Percentiles rank a stretch among this genome's conserved stretches.
phyloP scores from a whole-genome alignment of 30 jellyfish, hydroid and myxozoan genomes.

The Catostylus mosaicus region DNA sequence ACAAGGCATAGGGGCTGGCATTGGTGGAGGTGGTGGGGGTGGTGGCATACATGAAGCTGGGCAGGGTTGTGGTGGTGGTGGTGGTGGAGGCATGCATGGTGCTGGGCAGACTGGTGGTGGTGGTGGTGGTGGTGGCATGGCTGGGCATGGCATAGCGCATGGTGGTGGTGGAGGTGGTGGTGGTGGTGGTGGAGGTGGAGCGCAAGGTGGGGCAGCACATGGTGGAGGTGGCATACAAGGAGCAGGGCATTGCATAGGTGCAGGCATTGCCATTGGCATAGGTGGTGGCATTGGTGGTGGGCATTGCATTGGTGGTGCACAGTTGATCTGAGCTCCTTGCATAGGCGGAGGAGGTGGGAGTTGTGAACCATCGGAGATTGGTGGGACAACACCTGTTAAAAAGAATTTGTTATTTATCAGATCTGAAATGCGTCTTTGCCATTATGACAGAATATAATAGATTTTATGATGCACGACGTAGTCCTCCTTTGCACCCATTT shows the following conservation, averaged over 20 bases:
- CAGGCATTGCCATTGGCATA: slow-evolving; percentile 65
- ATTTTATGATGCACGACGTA: slow-evolving; percentile 2
- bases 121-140: slow-evolving; percentile 95
- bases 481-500: slow-evolving; percentile 28
- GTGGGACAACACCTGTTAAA: slow-evolving; percentile 65
- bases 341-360: slow-evolving; percentile 68
- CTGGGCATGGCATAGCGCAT: slow-evolving; percentile 77
- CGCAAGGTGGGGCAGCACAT: slow-evolving; percentile 71
- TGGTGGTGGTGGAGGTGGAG: slow-evolving; percentile 82
- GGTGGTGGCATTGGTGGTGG: slow-evolving; percentile 77
- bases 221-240: slow-evolving; percentile 81
- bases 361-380: slow-evolving; percentile 71
- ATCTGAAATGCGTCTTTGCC: not conserved
- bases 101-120: slow-evolving; percentile 86
- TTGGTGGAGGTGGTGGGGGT: slow-evolving; percentile 76
- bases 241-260: slow-evolving; percentile 76
- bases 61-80: slow-evolving; percentile 74
- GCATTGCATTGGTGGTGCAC: slow-evolving; percentile 82
- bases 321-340: slow-evolving; percentile 69
- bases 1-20: slow-evolving; percentile 69
- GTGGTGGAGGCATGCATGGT: slow-evolving; percentile 82
- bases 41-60: slow-evolving; percentile 76
- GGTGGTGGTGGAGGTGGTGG: slow-evolving; percentile 89
- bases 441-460: not conserved
- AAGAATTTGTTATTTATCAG: slow-evolving; percentile 8